Evolutionary conservation across 2,113 vertebrate genomes (phyloP), one percentile per base, ranked within the genome.

Genomic region (Mirza zaza): DNA sequence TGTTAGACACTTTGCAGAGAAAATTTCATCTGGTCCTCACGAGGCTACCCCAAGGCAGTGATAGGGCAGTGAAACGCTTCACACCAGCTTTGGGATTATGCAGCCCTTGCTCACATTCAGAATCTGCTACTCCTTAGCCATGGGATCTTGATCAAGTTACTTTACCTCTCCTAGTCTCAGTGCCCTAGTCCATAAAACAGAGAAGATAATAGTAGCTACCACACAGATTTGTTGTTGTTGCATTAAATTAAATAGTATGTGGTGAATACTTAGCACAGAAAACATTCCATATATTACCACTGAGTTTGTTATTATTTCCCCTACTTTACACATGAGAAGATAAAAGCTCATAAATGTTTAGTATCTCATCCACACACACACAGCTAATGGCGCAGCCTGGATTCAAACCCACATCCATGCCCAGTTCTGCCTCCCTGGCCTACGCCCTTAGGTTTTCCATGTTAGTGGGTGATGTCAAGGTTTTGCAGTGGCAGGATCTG

Each of bases 391-490:
- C 9, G 34, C 8, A 87, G 65, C 6, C 63, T 55, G 3, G 27
- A 27, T 87, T 18, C 55, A 42, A 71, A 36, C 1, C 3, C 9
- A 12, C 5, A 11, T 36, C 67, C 48, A 10, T 8, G 25, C 48
- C n/a, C 48, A 42, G 3, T 8, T 57, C 45, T 32, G 32, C n/a
- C 42, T 15, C 36, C 45, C 36, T 36, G 6, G 18, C 50, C 27
- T 59, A 8, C 8, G 0, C 50, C 8, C 70, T 6, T 29, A 34
- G 59, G 23, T 63, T 80, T 63, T 73, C 29, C 8, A 8, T 12
- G n/a, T 48, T 6, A 3, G 14, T 67, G 36, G 29, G 18, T 2
- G 18, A 8, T 1, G 20, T 45, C 29, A 21, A 55, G 0, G 12
- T 20, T 59, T 59, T 42, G 3, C 14, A 29, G 25, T 13, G 52